Conservation (phyloP, 2,888 invertebrate species). For the Leptinotarsa rubiginosa region DNA sequence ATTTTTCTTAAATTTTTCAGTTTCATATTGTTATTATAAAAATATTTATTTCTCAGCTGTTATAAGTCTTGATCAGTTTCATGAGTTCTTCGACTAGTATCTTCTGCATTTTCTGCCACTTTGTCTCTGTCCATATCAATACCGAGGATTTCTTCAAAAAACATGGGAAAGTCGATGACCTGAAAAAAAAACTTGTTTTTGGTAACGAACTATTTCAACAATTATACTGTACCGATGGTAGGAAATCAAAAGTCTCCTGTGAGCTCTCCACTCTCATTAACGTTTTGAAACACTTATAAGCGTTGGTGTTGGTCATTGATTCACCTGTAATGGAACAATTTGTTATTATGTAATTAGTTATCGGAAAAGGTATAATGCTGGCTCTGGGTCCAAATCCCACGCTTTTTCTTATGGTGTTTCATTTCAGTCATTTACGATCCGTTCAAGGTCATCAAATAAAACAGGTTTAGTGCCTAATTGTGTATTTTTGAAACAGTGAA, state of each 20-base stretch:
- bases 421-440: too few relatives aligned
- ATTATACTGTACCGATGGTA: slow-evolving; percentile 53
- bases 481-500: too few relatives aligned
- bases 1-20: too few relatives aligned
- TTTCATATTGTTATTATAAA: too few relatives aligned
- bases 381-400: too few relatives aligned
- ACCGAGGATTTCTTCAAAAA: slow-evolving; percentile 68
- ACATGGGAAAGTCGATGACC: slow-evolving; percentile 56
- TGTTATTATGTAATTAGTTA: slow-evolving; percentile 3
- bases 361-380: not conserved
- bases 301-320: slow-evolving; percentile 47
- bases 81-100: slow-evolving; percentile 4
- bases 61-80: not conserved
- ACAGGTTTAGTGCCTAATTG: too few relatives aligned
- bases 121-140: slow-evolving; percentile 63
- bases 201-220: too few relatives aligned
- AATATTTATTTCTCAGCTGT: too few relatives aligned
- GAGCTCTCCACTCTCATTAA: slow-evolving; percentile 48
- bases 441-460: too few relatives aligned
- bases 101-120: slow-evolving; percentile 33
- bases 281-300: slow-evolving; percentile 54
- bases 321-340: slow-evolving; percentile 53
- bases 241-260: slow-evolving; percentile 52
- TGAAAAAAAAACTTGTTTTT: slow-evolving; percentile 21
- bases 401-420: too few relatives aligned